phyloP scores from a whole-genome alignment of 1,140 invertebrate genomes.

The Rhizoglyphus robini region DNA sequence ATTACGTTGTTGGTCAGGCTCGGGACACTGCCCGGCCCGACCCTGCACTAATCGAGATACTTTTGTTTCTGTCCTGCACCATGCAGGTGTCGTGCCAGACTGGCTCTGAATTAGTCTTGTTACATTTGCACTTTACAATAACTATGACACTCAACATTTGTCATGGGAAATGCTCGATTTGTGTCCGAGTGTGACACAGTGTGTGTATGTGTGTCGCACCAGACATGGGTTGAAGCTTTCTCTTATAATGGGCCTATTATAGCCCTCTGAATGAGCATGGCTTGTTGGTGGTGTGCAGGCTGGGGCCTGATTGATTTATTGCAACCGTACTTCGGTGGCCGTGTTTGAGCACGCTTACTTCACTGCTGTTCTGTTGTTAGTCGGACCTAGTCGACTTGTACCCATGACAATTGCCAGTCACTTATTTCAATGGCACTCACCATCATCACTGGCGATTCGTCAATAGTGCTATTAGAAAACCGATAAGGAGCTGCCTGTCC shows the following conservation, averaged over 20 bases:
- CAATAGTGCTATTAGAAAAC: no score
- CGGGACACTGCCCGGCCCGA: constrained; percentile 2
- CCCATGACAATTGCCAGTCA: no score
- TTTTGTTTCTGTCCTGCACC: neutral
- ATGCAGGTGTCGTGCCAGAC: neutral
- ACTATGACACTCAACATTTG: neutral
- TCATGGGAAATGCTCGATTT: constrained; percentile 8
- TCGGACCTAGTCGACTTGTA: no score
- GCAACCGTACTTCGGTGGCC: neutral
- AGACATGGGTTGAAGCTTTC: neutral
- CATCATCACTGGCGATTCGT: no score
- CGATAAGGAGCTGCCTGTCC: no score
- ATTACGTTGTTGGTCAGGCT: neutral
- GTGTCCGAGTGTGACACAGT: neutral
- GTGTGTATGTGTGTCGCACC: neutral
- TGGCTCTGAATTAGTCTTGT: constrained; percentile 5
- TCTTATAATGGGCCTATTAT: constrained; percentile 7
- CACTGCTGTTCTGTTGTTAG: no score
- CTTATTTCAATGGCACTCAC: no score
- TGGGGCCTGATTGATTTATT: constrained; percentile 15
- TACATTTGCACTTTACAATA: constrained; percentile 2
- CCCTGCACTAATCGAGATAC: neutral
- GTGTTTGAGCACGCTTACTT: neutral
- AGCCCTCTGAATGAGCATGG: neutral
- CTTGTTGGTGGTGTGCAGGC: neutral